phyloP scores from a whole-genome alignment of 1,140 invertebrate species.

The Amphibalanus amphitrite region DNA sequence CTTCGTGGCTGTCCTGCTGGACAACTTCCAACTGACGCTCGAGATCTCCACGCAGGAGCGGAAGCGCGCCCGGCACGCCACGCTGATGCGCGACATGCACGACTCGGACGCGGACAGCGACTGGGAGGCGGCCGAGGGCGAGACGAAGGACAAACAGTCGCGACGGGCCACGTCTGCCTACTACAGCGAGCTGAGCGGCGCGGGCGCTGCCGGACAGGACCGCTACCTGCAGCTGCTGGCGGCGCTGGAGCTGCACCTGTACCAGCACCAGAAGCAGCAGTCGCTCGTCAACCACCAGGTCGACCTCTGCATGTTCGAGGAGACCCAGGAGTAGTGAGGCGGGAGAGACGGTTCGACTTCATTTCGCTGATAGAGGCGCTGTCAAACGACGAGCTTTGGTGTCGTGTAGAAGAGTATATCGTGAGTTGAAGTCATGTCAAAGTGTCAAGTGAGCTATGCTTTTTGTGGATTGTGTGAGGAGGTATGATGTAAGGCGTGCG shows the following conservation, averaged over 20 bases:
- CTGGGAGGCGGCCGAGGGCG: neutral
- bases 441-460: no score
- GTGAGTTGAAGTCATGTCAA: no score
- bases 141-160: neutral
- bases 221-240: neutral
- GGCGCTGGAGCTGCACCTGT: neutral
- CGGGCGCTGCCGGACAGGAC: neutral
- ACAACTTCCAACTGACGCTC: conserved; percentile 23
- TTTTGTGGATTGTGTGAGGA: no score
- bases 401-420: no score
- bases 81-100: neutral
- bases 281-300: neutral
- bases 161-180: neutral
- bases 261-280: neutral
- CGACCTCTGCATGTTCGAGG: neutral
- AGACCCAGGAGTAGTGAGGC: neutral
- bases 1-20: conserved; percentile 24
- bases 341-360: no score
- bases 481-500: no score
- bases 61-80: neutral
- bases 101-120: neutral
- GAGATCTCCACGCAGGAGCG: conserved; percentile 5
- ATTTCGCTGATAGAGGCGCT: no score
- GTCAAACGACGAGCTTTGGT: no score
- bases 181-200: neutral